Percentiles rank a stretch among this genome's conserved stretches.
These are phyloP conservation scores for Drosophila azteca DNA, from an alignment of 1,140 invertebrate species.

Conservation along the genomic window DNA sequence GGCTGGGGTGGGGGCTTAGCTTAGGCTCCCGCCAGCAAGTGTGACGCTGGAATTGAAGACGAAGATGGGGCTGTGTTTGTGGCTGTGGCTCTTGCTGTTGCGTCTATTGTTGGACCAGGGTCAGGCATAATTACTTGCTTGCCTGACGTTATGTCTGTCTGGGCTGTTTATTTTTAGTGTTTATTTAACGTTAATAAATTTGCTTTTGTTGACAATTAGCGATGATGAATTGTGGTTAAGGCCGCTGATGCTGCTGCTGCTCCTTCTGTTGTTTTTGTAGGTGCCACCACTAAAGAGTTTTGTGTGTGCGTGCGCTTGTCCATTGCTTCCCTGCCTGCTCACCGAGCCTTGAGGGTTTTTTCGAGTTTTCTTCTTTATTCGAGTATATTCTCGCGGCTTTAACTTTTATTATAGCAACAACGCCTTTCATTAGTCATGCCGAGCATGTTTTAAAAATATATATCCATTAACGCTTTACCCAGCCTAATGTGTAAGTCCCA, in stretches of 20 bases:
- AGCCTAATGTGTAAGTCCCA: constrained; percentile 8
- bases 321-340: constrained; percentile 14
- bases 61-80: constrained; percentile 21
- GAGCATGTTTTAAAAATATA: constrained; percentile 56
- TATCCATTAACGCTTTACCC: constrained; percentile 36
- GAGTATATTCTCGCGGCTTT: constrained; percentile 40
- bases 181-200: constrained; percentile 71
- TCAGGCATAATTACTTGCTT: constrained; percentile 76
- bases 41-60: constrained; percentile 35
- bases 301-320: constrained; percentile 12
- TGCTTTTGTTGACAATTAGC: constrained; percentile 60
- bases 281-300: constrained; percentile 45
- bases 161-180: constrained; percentile 67
- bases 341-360: constrained; percentile 38
- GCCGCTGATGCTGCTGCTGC: constrained; percentile 17
- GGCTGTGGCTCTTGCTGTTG: constrained; percentile 8
- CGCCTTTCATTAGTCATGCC: constrained; percentile 71
- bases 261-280: constrained; percentile 33
- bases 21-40: constrained; percentile 32
- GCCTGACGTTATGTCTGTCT: constrained; percentile 21
- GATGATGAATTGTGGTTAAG: constrained; percentile 44
- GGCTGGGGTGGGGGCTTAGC: constrained; percentile 15
- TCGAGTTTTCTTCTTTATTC: constrained; percentile 7
- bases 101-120: constrained; percentile 75
- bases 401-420: constrained; percentile 50